Conservation (phyloP, 2,113 vertebrate genomes). For the Rhagologus leucostigma region DNA sequence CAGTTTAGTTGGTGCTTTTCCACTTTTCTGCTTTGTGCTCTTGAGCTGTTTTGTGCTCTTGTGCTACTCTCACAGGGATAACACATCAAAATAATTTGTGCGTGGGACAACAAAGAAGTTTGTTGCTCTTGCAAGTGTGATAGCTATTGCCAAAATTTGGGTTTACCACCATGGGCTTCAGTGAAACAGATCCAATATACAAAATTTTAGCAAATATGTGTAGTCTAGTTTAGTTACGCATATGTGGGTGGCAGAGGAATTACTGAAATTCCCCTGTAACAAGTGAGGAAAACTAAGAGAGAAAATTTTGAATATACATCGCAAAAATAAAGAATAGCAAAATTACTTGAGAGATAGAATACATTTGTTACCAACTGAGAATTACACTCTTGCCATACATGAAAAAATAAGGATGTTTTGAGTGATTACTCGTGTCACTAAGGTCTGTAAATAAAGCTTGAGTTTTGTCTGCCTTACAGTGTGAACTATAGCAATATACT, state of each 20-base stretch:
- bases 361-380: not conserved
- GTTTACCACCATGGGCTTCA: not conserved
- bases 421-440: not conserved
- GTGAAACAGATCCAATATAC: not conserved
- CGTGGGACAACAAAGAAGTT: not conserved
- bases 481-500: not conserved
- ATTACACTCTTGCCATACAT: not conserved
- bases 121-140: not conserved
- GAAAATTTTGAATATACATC: not conserved
- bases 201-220: not conserved
- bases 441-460: not conserved
- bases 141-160: not conserved
- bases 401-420: not conserved
- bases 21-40: not conserved
- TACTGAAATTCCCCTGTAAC: not conserved
- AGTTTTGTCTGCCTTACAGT: not conserved
- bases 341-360: not conserved
- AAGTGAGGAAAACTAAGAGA: not conserved
- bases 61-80: not conserved
- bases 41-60: not conserved
- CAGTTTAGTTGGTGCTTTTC: not conserved
- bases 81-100: not conserved
- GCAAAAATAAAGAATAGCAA: not conserved
- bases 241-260: not conserved
- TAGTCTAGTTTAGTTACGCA: not conserved